Base-by-base conservation (phyloP, 2,113 vertebrate genomes). In the Callithrix jacchus region DNA sequence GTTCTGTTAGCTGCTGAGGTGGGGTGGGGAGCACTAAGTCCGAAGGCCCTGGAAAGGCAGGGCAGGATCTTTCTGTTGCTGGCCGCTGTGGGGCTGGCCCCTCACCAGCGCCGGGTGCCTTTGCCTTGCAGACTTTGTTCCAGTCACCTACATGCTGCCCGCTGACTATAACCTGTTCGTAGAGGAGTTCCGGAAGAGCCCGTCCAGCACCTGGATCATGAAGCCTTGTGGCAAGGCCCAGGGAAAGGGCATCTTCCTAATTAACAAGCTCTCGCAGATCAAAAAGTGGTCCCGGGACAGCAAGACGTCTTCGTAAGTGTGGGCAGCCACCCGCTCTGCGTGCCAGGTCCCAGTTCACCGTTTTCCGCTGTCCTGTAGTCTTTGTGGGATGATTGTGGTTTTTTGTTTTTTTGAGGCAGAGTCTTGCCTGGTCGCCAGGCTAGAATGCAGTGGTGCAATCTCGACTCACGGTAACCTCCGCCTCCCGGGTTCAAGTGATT, bases 181-280 rank as follows among this genome's bases (percentile, higher is more conserved):
- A 97, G 99, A 99, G 98, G 99, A 99, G 98, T 99, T 99, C 98
- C 98, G 99, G 85, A 99, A 99, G 98, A 99, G 99, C 97, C 99
- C 99, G 0, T 99, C 99, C 92, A 99, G 99, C 98, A 99, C 99
- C 0, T 99, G 99, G 99, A 99, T 99, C 98, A 99, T 99, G 99
- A 99, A 99, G 96, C 99, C 99, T 1, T 99, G 99, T 16, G 99
- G 99, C 80, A 99, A 99, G 97, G 99, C 99, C 70, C 99, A 99
- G 97, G 99, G 99, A 20, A 99, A 99, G 98, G 99, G 99, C 97
- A 99, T 99, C 98, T 99, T 99, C 93, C 99, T 99, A 49, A 99
- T 99, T 98, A 99, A 99, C 98, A 99, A 99, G 96, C 99, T 99
- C 87, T 99, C 99, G 0, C 99, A 99, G 98, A 99, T 99, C 96